phyloP scores from a whole-genome alignment of 2,888 invertebrate species.

The Latrodectus hesperus region DNA sequence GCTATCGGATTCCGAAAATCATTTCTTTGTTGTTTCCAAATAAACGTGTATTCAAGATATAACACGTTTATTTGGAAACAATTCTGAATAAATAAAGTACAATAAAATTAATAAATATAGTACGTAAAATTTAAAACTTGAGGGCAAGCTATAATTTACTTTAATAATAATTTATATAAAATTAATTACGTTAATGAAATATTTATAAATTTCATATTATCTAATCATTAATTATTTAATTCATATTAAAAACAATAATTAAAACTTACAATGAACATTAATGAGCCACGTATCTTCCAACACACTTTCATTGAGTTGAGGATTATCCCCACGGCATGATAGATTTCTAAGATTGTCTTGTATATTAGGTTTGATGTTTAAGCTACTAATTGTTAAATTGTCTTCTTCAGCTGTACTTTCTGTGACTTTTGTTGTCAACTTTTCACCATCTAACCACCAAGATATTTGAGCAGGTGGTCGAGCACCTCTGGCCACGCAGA shows the following conservation, averaged over 20 bases:
- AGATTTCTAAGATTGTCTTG: conserved; percentile 70
- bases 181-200: too few species aligned
- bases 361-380: conserved; percentile 67
- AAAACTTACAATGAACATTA: conserved; percentile 69
- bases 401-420: conserved; percentile 69
- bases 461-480: conserved; percentile 71
- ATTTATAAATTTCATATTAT: too few species aligned
- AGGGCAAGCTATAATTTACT: too few species aligned
- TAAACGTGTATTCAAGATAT: too few species aligned
- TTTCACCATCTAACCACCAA: conserved; percentile 70
- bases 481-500: conserved; percentile 70
- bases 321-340: conserved; percentile 71
- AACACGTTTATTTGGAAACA: too few species aligned
- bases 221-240: too few species aligned
- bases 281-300: conserved; percentile 71
- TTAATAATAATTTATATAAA: too few species aligned
- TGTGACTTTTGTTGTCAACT: conserved; percentile 56
- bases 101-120: too few species aligned
- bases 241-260: not conserved
- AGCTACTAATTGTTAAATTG: conserved; percentile 69
- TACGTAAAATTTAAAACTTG: too few species aligned
- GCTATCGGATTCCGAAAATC: too few species aligned
- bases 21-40: too few species aligned
- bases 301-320: conserved; percentile 69
- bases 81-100: too few species aligned